A percentile compares a stretch with the other conserved stretches of the same genome.
Evolutionary conservation across 1,140 invertebrate genomes (phyloP).

Genomic region (Aplysia californica): DNA sequence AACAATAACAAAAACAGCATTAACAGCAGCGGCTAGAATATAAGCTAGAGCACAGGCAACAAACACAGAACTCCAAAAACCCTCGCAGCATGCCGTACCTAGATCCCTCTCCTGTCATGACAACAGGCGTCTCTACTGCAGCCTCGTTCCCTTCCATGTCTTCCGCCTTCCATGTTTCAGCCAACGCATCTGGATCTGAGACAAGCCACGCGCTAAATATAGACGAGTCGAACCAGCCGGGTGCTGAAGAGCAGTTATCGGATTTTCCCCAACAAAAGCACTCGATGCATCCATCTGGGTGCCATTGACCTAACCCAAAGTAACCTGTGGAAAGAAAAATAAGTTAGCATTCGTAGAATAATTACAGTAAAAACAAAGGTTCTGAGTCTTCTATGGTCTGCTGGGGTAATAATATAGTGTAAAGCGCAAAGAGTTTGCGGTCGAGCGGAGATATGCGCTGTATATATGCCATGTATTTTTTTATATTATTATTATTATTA

Average conservation of each 20-base stretch:
- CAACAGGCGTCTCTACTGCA: background rate
- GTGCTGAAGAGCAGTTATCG: background rate
- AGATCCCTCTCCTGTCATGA: background rate
- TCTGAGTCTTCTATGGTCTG: too few species aligned
- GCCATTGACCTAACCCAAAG: conserved; percentile 17
- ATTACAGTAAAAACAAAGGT: too few species aligned
- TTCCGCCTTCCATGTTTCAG: background rate
- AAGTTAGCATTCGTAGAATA: too few species aligned
- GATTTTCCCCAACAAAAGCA: conserved; percentile 18
- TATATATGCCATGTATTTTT: too few species aligned
- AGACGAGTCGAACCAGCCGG: background rate
- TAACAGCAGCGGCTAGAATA: too few species aligned
- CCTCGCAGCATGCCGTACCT: background rate
- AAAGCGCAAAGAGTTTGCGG: too few species aligned
- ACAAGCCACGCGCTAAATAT: background rate
- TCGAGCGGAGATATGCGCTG: too few species aligned
- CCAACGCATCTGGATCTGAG: background rate
- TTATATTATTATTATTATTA: too few species aligned
- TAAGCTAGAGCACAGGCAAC: background rate
- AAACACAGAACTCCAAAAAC: background rate
- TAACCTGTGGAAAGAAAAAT: too few species aligned
- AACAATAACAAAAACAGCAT: too few species aligned
- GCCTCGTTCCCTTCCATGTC: background rate
- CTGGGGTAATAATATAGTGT: too few species aligned
- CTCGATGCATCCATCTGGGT: conserved; percentile 6